phyloP scores from a whole-genome alignment of 2,797 vertebrate genomes.

The Typhlichthys subterraneus region DNA sequence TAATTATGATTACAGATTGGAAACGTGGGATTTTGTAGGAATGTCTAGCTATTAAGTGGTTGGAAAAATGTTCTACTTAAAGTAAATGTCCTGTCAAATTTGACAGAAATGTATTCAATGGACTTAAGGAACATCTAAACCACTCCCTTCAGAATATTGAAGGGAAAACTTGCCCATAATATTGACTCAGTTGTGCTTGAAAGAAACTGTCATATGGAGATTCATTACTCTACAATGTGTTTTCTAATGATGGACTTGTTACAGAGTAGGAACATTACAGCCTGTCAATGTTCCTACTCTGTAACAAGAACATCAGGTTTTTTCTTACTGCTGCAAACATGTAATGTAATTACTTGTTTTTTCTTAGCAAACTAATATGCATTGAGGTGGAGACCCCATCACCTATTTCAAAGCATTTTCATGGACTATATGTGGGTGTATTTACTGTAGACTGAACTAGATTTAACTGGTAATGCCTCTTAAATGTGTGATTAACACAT shows the following conservation, averaged over 20 bases:
- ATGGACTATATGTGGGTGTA: background rate
- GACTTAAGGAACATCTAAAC: too few species aligned
- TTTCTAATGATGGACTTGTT: constrained; percentile 2
- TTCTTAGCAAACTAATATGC: too few species aligned
- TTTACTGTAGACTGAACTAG: constrained; percentile 25
- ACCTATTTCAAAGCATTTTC: background rate
- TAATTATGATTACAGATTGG: too few species aligned
- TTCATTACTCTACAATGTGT: background rate
- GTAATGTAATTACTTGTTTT: constrained; percentile 1
- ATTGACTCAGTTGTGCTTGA: background rate
- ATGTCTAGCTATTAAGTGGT: too few species aligned
- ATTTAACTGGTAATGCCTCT: constrained; percentile 21
- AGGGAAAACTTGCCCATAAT: too few species aligned
- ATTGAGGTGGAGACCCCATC: too few species aligned
- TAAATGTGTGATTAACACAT: constrained; percentile 44
- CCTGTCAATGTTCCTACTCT: background rate
- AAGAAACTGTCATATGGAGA: constrained; percentile 8
- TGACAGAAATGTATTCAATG: too few species aligned
- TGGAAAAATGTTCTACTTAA: too few species aligned
- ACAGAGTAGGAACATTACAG: too few species aligned
- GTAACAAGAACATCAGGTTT: background rate
- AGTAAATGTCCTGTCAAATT: too few species aligned
- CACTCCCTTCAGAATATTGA: too few species aligned
- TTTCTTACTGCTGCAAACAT: background rate
- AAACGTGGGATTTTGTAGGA: too few species aligned